phyloP scores from a whole-genome alignment of 2,797 vertebrate species.

The Anguilla anguilla region DNA sequence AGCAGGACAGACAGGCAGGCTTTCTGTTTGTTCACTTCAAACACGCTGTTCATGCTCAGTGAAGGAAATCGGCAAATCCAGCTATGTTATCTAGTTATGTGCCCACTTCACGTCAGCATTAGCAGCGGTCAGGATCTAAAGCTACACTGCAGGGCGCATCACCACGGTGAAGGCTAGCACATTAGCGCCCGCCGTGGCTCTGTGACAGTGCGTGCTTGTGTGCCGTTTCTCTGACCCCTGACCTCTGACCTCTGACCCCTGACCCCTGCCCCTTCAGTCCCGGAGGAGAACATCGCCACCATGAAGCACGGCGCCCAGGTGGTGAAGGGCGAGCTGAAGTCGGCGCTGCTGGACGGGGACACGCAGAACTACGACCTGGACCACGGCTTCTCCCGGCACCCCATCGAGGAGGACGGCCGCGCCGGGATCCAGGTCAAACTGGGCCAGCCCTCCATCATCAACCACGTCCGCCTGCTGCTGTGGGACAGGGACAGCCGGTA shows the following conservation, averaged over 20 bases:
- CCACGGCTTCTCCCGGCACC: constrained; percentile 96
- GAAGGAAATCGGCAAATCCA: background rate
- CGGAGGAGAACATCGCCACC: constrained; percentile 96
- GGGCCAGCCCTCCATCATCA: constrained; percentile 92
- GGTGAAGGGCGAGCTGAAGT: constrained; percentile 95
- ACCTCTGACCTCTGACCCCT: background rate
- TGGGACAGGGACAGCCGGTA: constrained; percentile 97
- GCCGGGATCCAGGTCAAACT: constrained; percentile 93
- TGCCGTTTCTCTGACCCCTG: background rate
- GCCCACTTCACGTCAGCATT: too few relatives aligned
- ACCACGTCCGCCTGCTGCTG: constrained; percentile 89
- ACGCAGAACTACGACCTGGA: constrained; percentile 98
- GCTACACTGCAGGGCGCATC: background rate
- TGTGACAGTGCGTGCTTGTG: background rate
- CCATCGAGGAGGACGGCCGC: constrained; percentile 92
- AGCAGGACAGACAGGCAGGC: background rate
- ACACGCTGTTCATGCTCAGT: background rate
- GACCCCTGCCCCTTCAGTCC: constrained; percentile 81
- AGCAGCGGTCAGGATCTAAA: background rate
- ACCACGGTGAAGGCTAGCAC: background rate
- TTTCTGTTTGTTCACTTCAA: too few relatives aligned
- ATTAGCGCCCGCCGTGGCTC: background rate
- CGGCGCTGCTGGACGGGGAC: constrained; percentile 93
- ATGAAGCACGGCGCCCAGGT: constrained; percentile 97
- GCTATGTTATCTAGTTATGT: too few relatives aligned